These are phyloP conservation scores for Alectura lathami DNA, from an alignment of 2,113 vertebrate genomes.

Conservation along the genomic window DNA sequence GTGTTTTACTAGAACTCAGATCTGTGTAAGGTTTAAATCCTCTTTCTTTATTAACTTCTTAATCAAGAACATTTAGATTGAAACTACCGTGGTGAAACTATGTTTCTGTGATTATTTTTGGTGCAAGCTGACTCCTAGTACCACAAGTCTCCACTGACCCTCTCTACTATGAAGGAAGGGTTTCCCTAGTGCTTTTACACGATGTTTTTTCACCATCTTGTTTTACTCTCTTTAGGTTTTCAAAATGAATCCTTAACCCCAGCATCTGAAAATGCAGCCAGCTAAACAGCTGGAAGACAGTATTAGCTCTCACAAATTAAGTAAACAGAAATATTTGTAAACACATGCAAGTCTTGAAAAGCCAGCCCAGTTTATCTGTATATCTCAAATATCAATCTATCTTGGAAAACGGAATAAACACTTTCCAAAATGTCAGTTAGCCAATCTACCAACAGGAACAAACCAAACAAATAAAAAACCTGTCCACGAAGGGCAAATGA, in stretches of 20 bases:
- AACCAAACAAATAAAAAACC: neutral
- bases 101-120: neutral
- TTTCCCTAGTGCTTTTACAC: neutral
- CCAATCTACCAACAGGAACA: neutral
- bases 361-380: neutral
- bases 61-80: neutral
- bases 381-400: neutral
- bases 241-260: neutral
- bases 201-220: neutral
- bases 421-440: neutral
- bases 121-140: neutral
- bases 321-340: constrained; percentile 29
- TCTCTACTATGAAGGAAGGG: neutral
- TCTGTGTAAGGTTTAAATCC: neutral
- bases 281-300: constrained; percentile 28
- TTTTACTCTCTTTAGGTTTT: neutral
- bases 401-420: neutral
- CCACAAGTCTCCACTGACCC: neutral
- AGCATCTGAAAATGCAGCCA: neutral
- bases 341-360: neutral
- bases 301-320: neutral
- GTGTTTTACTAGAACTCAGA: neutral
- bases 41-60: neutral
- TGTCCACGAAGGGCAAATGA: neutral
- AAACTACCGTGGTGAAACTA: neutral